Evolutionary conservation across 2,888 invertebrate genomes (phyloP).

Genomic region (Notodonta dromedarius): DNA sequence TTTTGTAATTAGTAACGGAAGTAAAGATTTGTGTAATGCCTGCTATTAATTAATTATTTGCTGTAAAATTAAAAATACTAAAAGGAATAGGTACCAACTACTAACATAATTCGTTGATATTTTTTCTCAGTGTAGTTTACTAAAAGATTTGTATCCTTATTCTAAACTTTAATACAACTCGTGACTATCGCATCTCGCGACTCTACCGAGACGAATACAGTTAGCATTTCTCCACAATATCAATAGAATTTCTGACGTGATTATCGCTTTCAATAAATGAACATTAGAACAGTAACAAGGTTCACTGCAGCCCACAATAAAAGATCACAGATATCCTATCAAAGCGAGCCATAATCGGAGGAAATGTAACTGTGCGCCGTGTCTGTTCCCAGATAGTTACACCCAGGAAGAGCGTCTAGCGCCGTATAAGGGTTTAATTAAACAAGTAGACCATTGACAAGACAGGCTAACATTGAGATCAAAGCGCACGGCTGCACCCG

Average conservation of each 20-base stretch:
- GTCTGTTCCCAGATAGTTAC: slow-evolving; percentile 31
- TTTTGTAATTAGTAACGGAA: too few species aligned
- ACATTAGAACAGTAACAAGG: slow-evolving; percentile 17
- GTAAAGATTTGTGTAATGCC: too few species aligned
- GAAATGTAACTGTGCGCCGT: slow-evolving; percentile 30
- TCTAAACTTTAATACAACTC: too few species aligned
- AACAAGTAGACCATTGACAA: slow-evolving; percentile 39
- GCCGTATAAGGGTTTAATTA: slow-evolving; percentile 58
- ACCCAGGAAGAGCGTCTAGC: slow-evolving; percentile 27
- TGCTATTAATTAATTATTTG: too few species aligned
- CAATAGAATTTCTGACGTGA: neutral
- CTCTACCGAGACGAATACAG: neutral
- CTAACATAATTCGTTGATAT: too few species aligned
- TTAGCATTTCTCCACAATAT: neutral
- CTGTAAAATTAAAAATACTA: too few species aligned
- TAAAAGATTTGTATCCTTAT: too few species aligned
- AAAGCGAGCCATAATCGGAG: slow-evolving; percentile 22
- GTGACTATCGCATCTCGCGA: too few species aligned
- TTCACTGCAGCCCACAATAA: slow-evolving; percentile 20
- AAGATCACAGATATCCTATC: slow-evolving; percentile 27
- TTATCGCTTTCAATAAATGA: slow-evolving; percentile 5
- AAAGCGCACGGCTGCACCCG: slow-evolving; percentile 46
- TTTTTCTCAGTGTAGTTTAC: too few species aligned
- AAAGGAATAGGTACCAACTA: too few species aligned
- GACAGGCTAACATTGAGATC: slow-evolving; percentile 50